Conservation (phyloP, 2,888 invertebrate genomes). For the Cremastobaeus sp. region DNA sequence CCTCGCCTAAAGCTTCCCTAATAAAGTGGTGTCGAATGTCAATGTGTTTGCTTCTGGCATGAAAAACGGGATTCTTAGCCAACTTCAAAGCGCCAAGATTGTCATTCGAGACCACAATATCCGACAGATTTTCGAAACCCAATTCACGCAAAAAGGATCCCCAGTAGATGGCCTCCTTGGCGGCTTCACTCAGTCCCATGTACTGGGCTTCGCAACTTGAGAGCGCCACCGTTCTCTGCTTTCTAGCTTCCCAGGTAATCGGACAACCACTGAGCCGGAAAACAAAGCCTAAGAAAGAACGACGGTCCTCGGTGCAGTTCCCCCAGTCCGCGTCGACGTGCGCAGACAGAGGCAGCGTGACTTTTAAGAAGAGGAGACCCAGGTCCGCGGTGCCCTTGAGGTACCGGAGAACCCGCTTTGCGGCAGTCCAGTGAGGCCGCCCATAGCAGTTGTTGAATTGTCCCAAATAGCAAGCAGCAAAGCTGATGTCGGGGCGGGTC, state of each 20-base stretch:
- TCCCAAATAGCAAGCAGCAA: background rate
- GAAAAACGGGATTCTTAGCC: constrained; percentile 2
- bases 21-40: background rate
- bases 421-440: background rate
- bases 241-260: constrained; percentile 6
- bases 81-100: background rate
- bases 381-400: background rate
- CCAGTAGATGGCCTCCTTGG: background rate
- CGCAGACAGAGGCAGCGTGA: background rate
- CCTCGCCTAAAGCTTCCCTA: background rate
- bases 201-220: background rate
- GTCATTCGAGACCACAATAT: background rate
- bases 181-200: background rate
- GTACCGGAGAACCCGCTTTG: constrained; percentile 8
- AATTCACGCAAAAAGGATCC: background rate
- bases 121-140: background rate
- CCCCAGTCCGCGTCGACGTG: constrained; percentile 11
- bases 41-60: background rate
- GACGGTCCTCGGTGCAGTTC: background rate
- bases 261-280: background rate
- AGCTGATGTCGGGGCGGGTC: background rate
- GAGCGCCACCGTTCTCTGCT: constrained; percentile 8
- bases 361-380: background rate
- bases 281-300: background rate
- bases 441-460: constrained; percentile 8